Conservation (phyloP, 2,888 invertebrate species). For the Pilophorus perplexus region DNA sequence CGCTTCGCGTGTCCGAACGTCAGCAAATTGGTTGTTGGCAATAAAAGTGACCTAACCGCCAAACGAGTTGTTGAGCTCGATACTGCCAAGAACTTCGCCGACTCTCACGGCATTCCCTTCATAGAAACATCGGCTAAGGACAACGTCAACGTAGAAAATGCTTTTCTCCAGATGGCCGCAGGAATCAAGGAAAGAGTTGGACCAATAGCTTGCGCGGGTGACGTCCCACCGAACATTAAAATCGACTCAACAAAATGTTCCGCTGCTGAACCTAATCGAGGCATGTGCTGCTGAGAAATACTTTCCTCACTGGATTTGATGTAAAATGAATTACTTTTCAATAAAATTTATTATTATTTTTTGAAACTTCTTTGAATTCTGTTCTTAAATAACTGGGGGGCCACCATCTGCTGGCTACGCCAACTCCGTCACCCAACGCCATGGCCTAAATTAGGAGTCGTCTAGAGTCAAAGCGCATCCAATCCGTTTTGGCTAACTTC, state of each 20-base stretch:
- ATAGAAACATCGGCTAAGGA: constrained; percentile 44
- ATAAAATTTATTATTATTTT: too few species aligned
- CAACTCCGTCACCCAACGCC: too few species aligned
- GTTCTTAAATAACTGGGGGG: neutral
- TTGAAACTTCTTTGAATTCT: neutral
- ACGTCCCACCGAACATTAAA: constrained; percentile 7
- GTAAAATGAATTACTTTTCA: too few species aligned
- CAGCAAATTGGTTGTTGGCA: constrained; percentile 42
- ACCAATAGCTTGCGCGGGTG: constrained; percentile 17
- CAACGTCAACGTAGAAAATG: constrained; percentile 41
- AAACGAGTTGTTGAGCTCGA: constrained; percentile 34
- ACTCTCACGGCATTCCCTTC: constrained; percentile 32
- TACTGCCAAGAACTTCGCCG: constrained; percentile 27
- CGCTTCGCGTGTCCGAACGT: constrained; percentile 41
- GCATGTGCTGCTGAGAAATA: constrained; percentile 13
- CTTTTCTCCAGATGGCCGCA: constrained; percentile 41
- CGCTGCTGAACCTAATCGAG: neutral
- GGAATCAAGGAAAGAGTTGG: constrained; percentile 38
- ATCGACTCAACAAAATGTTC: constrained; percentile 4
- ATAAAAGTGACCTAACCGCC: constrained; percentile 35
- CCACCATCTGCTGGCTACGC: too few species aligned
- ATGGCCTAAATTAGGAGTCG: too few species aligned
- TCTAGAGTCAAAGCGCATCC: too few species aligned
- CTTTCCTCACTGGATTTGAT: too few species aligned
- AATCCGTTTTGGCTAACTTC: too few species aligned